phyloP scores from a whole-genome alignment of 2,797 vertebrate species.

The Sebastes taczanowskii region DNA sequence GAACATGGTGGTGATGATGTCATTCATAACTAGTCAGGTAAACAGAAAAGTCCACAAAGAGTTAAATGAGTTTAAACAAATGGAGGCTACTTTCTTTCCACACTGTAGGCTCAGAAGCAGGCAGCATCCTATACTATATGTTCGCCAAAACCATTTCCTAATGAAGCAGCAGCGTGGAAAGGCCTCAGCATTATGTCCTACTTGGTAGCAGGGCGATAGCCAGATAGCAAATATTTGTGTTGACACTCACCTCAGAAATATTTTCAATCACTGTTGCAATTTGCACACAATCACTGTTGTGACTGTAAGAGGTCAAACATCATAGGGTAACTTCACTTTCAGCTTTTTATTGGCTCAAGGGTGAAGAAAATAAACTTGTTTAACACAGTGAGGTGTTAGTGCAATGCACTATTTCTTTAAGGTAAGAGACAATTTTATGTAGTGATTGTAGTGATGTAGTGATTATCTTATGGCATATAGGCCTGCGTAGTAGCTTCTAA shows the following conservation, averaged over 20 bases:
- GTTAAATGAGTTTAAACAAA: conserved; percentile 16
- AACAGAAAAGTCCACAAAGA: conserved; percentile 25
- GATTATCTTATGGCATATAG: not conserved
- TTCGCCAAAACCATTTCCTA: conserved; percentile 1
- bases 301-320: not conserved
- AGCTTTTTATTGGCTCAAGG: not conserved
- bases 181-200: conserved; percentile 17
- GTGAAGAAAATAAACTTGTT: not conserved
- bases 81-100: not conserved
- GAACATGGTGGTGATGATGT: conserved; percentile 99
- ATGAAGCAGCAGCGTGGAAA: conserved; percentile 59
- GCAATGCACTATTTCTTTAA: not conserved
- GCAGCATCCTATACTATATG: conserved; percentile 50
- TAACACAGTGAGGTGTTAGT: not conserved
- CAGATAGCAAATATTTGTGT: not conserved
- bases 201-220: not conserved
- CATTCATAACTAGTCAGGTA: conserved; percentile 91
- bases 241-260: not conserved
- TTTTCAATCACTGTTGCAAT: not conserved
- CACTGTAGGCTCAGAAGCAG: conserved; percentile 30
- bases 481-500: not conserved
- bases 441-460: not conserved
- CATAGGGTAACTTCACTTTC: not conserved
- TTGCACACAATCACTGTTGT: not conserved
- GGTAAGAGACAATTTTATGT: not conserved